Percentiles rank a stretch among this genome's conserved stretches.
Conservation (phyloP, 2,113 vertebrate species). For the Notothenia rossii region DNA sequence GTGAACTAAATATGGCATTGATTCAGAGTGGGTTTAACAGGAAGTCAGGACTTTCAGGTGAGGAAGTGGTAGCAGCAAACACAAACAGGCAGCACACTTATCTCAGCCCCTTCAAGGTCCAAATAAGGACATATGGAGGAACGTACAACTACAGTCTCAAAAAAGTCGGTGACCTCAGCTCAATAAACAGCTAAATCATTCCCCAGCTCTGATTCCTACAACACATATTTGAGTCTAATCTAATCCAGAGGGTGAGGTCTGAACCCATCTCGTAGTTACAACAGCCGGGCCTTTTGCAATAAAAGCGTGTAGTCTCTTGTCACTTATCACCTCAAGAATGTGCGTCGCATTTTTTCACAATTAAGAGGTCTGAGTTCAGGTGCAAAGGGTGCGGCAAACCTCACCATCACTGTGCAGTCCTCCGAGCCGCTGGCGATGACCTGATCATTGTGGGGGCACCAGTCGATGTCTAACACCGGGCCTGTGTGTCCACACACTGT, state of each 20-base stretch:
- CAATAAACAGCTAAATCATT: conserved; percentile 76
- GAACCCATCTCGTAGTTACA: conserved; percentile 59
- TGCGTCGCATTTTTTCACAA: neutral
- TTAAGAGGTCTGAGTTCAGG: conserved; percentile 4
- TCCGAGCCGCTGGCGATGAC: conserved; percentile 97
- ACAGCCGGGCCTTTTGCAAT: conserved; percentile 49
- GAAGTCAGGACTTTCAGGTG: conserved; percentile 62
- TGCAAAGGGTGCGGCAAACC: conserved; percentile 23
- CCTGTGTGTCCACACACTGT: conserved; percentile 98
- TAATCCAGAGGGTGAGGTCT: conserved; percentile 75
- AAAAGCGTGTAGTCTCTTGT: conserved; percentile 52
- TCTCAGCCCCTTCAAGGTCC: conserved; percentile 46
- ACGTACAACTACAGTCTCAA: conserved; percentile 54
- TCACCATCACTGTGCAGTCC: conserved; percentile 97
- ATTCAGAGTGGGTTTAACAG: conserved; percentile 32
- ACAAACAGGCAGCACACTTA: conserved; percentile 25
- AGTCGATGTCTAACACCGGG: conserved; percentile 96
- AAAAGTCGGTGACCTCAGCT: conserved; percentile 77
- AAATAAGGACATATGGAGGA: conserved; percentile 73
- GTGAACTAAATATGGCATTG: conserved; percentile 15
- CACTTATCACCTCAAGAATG: conserved; percentile 34
- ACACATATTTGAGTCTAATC: conserved; percentile 74
- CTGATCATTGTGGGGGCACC: conserved; percentile 97
- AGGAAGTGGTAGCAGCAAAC: conserved; percentile 48
- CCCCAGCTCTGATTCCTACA: conserved; percentile 69